phyloP scores from a whole-genome alignment of 2,797 vertebrate genomes.

The Notolepis coatsorum region DNA sequence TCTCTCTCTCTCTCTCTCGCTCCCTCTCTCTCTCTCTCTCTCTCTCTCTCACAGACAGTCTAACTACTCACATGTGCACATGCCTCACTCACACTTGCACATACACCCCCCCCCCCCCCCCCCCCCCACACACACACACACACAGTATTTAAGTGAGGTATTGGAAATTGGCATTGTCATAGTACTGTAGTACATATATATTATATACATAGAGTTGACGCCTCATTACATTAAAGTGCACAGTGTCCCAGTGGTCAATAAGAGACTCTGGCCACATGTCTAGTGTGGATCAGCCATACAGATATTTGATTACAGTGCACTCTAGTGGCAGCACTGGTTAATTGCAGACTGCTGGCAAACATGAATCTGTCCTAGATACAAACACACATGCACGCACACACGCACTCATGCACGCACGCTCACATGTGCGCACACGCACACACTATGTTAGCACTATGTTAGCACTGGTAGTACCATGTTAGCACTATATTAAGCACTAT shows the following conservation, averaged over 20 bases:
- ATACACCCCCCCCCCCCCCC: no score
- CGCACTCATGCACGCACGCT: background rate
- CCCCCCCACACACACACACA: background rate
- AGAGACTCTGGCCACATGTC: no score
- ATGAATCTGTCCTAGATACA: background rate
- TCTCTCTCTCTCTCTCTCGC: no score
- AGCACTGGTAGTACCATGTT: no score
- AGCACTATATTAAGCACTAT: no score
- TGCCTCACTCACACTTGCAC: background rate
- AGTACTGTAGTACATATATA: no score
- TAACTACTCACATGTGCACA: no score
- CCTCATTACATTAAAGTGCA: background rate
- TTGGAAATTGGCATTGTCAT: no score
- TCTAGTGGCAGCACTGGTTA: constrained; percentile 54
- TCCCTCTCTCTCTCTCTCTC: background rate
- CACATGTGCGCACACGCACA: background rate
- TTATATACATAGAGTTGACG: no score
- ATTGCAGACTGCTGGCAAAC: constrained; percentile 3
- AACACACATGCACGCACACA: background rate
- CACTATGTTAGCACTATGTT: background rate
- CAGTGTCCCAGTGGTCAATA: background rate
- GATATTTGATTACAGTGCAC: constrained; percentile 51
- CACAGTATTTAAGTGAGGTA: no score
- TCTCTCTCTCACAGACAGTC: background rate
- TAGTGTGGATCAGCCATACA: background rate